A percentile compares a stretch with the other conserved stretches of the same genome.
Evolutionary conservation across 1,140 invertebrate genomes (phyloP).

Genomic region (Chlorops oryzae): DNA sequence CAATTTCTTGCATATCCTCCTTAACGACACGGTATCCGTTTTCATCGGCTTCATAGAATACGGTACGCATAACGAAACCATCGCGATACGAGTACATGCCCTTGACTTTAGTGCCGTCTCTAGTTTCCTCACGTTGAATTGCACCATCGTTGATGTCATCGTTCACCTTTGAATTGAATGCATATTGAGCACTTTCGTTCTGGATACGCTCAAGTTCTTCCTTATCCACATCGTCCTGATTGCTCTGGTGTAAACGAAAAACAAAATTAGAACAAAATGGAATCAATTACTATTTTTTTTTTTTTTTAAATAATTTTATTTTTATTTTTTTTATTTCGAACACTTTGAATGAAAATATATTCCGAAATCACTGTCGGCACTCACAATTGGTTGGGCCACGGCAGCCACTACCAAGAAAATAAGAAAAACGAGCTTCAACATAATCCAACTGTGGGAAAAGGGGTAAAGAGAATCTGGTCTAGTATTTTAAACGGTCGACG

Average conservation of each 20-base stretch:
- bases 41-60: constrained; percentile 55
- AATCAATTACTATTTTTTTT: too few species aligned
- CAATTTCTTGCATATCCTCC: constrained; percentile 50
- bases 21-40: constrained; percentile 54
- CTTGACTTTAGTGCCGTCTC: constrained; percentile 49
- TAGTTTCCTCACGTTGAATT: constrained; percentile 49
- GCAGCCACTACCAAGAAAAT: too few species aligned
- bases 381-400: too few species aligned
- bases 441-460: too few species aligned
- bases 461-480: too few species aligned
- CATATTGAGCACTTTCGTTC: constrained; percentile 47
- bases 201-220: constrained; percentile 24
- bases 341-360: too few species aligned
- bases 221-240: constrained; percentile 14
- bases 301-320: too few species aligned
- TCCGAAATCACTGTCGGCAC: too few species aligned
- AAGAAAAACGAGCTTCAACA: too few species aligned
- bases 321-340: too few species aligned
- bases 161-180: constrained; percentile 48
- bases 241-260: not conserved
- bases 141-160: constrained; percentile 52
- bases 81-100: constrained; percentile 56
- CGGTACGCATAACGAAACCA: constrained; percentile 52
- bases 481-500: too few species aligned
- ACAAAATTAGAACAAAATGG: too few species aligned